phyloP scores from a whole-genome alignment of 1,140 invertebrate genomes.

The Drosophila pruinosa region DNA sequence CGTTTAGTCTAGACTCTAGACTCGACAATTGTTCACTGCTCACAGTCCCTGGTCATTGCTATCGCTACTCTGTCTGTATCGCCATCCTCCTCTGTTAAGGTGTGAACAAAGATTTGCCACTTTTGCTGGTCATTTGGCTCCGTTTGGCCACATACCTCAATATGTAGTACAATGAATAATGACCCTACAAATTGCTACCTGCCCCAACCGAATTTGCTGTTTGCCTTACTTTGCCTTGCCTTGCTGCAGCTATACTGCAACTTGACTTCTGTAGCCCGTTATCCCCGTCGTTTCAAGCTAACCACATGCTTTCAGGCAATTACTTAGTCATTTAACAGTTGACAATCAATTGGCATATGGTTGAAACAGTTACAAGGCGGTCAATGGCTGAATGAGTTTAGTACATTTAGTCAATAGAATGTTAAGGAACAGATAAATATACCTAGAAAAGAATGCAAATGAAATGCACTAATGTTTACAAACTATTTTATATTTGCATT shows the following conservation, averaged over 20 bases:
- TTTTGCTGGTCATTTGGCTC: slow-evolving; percentile 70
- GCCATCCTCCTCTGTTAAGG: slow-evolving; percentile 28
- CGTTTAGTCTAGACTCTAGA: slow-evolving; percentile 10
- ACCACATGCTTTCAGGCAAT: slow-evolving; percentile 68
- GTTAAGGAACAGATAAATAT: too few relatives aligned
- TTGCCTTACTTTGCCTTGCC: slow-evolving; percentile 38
- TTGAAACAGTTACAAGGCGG: slow-evolving; percentile 24
- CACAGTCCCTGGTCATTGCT: background rate
- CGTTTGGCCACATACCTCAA: slow-evolving; percentile 48
- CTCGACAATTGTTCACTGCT: background rate
- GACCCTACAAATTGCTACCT: slow-evolving; percentile 66
- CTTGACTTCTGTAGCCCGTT: slow-evolving; percentile 36
- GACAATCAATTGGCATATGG: slow-evolving; percentile 59
- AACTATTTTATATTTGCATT: background rate
- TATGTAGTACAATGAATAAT: slow-evolving; percentile 74
- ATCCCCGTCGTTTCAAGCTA: slow-evolving; percentile 39
- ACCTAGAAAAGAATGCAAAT: too few relatives aligned
- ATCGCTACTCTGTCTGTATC: background rate
- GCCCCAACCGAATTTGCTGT: slow-evolving; percentile 18
- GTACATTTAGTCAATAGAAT: too few relatives aligned
- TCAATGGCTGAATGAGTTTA: slow-evolving; percentile 3
- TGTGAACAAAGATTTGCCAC: slow-evolving; percentile 80
- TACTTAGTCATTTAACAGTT: slow-evolving; percentile 66
- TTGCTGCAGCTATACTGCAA: slow-evolving; percentile 40
- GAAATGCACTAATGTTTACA: background rate